Percentiles rank a stretch among this genome's conserved stretches.
Evolutionary conservation across 2,797 vertebrate genomes (phyloP).

Genomic region (Luscinia luscinia): DNA sequence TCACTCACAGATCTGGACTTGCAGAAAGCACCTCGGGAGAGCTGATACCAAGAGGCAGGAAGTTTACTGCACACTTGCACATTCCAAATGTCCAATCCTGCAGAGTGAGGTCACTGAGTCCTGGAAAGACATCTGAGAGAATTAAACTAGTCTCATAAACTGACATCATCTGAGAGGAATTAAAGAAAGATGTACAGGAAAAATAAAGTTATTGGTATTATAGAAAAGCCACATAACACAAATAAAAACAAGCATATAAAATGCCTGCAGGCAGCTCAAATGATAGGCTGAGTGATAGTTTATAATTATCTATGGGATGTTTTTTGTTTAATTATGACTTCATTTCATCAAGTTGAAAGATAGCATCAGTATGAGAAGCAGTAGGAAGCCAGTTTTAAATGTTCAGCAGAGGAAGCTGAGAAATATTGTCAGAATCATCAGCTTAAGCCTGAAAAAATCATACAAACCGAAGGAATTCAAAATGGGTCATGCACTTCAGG

Average conservation of each 20-base stretch:
- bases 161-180: conserved; percentile 37
- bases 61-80: conserved; percentile 7
- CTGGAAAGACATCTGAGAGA: conserved; percentile 60
- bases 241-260: conserved; percentile 19
- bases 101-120: conserved; percentile 47
- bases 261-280: neutral
- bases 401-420: neutral
- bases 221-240: neutral
- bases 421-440: neutral
- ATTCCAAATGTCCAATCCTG: conserved; percentile 40
- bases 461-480: neutral
- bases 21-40: neutral
- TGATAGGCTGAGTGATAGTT: neutral
- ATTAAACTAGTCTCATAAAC: conserved; percentile 20
- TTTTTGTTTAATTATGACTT: conserved; percentile 28
- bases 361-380: neutral
- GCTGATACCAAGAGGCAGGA: conserved; percentile 24
- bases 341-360: conserved; percentile 19
- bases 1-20: neutral
- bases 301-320: neutral
- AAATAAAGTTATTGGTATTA: neutral
- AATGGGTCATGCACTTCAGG: neutral
- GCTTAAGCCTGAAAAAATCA: neutral
- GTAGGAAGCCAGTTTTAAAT: neutral
- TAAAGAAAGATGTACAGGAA: neutral